Percentiles rank a stretch among this genome's conserved stretches.
Evolutionary conservation across 2,113 vertebrate species (phyloP).

Genomic region (Anolis sagrei): DNA sequence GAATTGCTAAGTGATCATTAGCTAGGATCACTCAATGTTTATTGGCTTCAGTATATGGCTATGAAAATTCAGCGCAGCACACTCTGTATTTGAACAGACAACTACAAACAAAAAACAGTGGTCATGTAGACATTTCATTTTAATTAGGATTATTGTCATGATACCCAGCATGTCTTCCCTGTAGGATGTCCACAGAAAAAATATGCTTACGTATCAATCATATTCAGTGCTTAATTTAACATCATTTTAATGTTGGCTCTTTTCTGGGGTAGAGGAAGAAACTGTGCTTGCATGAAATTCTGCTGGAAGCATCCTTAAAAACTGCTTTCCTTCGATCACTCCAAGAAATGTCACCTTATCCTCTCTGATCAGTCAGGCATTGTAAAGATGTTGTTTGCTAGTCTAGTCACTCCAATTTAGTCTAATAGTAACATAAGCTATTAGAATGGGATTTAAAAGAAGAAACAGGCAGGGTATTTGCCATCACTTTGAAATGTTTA

Average conservation of each 20-base stretch:
- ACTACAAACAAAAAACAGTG: neutral
- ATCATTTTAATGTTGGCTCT: neutral
- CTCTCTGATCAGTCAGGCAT: neutral
- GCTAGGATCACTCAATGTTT: neutral
- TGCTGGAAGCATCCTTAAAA: slow-evolving; percentile 2
- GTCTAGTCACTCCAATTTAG: neutral
- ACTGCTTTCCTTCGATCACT: neutral
- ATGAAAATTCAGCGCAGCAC: neutral
- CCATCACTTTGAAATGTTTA: neutral
- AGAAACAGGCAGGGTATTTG: neutral
- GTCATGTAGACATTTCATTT: neutral
- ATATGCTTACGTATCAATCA: slow-evolving; percentile 4
- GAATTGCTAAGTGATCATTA: neutral
- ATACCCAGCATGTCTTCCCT: slow-evolving; percentile 5
- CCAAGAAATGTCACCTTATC: neutral
- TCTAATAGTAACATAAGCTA: neutral
- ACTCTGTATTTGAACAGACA: neutral
- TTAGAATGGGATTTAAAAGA: neutral
- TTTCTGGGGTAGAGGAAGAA: neutral
- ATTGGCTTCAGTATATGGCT: neutral
- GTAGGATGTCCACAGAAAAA: neutral
- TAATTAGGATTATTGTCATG: slow-evolving; percentile 9
- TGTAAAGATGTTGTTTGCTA: neutral
- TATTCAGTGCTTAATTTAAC: neutral
- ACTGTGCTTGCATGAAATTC: neutral